Evolutionary conservation across 2,797 vertebrate genomes (phyloP), one percentile per base, ranked within the genome.

Genomic region (Lithobates sylvaticus): DNA sequence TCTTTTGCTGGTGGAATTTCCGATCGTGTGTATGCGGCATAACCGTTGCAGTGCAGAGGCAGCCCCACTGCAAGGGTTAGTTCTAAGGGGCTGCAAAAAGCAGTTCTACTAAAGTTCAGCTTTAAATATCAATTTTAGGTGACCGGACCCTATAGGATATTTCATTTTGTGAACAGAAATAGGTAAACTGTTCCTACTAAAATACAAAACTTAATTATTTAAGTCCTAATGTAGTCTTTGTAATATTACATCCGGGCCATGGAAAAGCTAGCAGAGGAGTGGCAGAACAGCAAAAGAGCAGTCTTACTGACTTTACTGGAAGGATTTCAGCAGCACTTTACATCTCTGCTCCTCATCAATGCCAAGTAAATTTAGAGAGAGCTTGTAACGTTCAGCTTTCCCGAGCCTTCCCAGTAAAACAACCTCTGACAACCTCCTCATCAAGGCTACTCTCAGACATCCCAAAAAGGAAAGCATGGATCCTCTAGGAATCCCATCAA

Each of bases 401-500:
- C 69, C 18, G 0, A 83, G 69, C 58, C 5, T 58, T 67, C 13
- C 89, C 77, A 89, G 88, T 89, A 89, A 88, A 85, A 87, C 86
- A 88, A 89, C 88, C 61, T 83, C 84, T 82, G 79, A 75, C 75
- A 76, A 89, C 89, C 68, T 81, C 85, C 89, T 88, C 84, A 90
- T 89, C 78, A 74, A 88, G 85, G 85, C 90, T 90, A 88, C 89
- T 88, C 90, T 89, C 91, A 92, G 90, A 94, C 93, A 94, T 91
- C 94, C 94, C 94, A 94, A 95, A 94, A 95, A 94, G 93, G 93
- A 94, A 94, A 92, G 93, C 90, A 91, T 93, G 96, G 94, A 94
- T 96, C 94, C 94, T 95, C 91, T 88, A 95, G 96, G 97, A 97
- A 97, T 97, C 97, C 96, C 95, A 81, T 91, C 92, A 89, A 93